phyloP scores from a whole-genome alignment of 2,113 vertebrate species.

The Eudyptes chrysolophus region DNA sequence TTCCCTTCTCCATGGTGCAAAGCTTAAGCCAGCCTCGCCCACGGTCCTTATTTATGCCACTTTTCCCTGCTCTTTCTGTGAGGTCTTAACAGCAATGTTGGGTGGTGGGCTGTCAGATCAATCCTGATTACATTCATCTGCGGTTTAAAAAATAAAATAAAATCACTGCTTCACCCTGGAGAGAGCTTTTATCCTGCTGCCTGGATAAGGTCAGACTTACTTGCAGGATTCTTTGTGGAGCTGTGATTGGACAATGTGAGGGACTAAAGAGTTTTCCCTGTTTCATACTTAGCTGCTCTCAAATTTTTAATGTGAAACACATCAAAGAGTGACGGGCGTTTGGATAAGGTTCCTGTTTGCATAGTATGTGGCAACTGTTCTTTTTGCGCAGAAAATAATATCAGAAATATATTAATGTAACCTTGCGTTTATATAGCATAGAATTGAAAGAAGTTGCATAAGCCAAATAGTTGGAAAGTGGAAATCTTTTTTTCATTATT shows the following conservation, averaged over 20 bases:
- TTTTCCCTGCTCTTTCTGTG: not conserved
- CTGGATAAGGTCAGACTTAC: not conserved
- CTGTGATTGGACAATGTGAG: not conserved
- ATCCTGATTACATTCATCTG: slow-evolving; percentile 10
- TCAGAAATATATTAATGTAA: not conserved
- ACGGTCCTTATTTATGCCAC: not conserved
- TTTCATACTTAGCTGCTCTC: slow-evolving; percentile 16
- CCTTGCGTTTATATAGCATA: not conserved
- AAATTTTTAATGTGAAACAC: slow-evolving; percentile 10
- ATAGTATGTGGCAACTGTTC: not conserved
- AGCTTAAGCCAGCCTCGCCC: not conserved
- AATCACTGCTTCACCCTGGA: not conserved
- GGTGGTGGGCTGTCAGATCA: slow-evolving; percentile 1
- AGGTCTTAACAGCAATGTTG: not conserved
- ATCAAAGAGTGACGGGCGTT: not conserved
- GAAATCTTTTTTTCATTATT: not conserved
- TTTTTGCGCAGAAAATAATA: not conserved
- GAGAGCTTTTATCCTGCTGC: slow-evolving; percentile 7
- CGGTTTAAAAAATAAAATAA: not conserved
- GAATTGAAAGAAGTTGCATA: not conserved
- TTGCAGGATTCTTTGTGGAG: not conserved
- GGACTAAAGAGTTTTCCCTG: not conserved
- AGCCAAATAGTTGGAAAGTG: not conserved
- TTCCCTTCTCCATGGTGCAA: not conserved
- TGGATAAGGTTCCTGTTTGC: not conserved